Conservation (phyloP, 1,140 invertebrate genomes). For the Trachymyrmex cornetzi region DNA sequence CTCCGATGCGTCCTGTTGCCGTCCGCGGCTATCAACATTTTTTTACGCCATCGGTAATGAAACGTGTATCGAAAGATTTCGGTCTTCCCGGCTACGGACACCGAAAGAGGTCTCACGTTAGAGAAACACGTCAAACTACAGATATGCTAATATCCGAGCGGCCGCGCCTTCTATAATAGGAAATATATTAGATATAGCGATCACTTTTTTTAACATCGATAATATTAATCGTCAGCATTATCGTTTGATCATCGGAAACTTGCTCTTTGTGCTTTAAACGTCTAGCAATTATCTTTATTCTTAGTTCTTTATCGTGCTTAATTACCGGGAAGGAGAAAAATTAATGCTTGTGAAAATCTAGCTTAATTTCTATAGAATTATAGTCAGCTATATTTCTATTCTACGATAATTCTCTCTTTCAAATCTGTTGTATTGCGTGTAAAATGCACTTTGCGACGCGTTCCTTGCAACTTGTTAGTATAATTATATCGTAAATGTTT, state of each 20-base stretch:
- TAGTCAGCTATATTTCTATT: not conserved
- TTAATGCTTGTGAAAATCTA: not conserved
- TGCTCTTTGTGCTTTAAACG: not conserved
- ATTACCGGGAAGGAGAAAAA: not conserved
- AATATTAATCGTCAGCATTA: not conserved
- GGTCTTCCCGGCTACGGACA: not conserved
- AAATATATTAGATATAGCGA: not conserved
- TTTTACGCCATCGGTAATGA: not conserved
- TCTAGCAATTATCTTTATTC: not conserved
- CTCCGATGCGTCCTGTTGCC: not conserved
- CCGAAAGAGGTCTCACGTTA: not conserved
- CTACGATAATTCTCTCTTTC: not conserved
- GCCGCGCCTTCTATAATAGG: no score
- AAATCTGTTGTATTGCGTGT: no score
- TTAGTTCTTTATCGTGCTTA: not conserved
- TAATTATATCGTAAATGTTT: not conserved
- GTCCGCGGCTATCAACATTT: not conserved
- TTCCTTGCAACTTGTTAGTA: not conserved
- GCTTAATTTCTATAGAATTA: not conserved
- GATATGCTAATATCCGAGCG: not conserved
- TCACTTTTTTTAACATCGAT: no score
- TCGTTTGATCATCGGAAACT: not conserved
- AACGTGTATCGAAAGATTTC: no score
- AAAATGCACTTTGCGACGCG: not conserved
- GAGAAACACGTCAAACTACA: not conserved